phyloP scores from a whole-genome alignment of 1,140 invertebrate species.

The Homalodisca vitripennis region DNA sequence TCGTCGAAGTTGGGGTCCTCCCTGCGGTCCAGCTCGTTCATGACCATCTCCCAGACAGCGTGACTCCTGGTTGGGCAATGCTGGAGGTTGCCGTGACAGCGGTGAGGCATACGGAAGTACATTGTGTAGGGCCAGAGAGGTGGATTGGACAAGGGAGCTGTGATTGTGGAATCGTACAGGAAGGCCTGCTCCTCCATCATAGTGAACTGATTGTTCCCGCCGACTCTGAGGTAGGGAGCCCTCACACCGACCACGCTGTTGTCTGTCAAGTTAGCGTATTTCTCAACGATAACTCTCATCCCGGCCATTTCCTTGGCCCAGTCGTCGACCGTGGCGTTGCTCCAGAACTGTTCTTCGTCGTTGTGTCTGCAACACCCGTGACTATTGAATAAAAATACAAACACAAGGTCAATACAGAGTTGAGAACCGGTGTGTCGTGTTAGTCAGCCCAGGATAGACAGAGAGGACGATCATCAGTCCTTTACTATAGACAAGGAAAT shows the following conservation, averaged over 20 bases:
- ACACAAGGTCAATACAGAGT: not conserved
- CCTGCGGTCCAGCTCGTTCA: slow-evolving; percentile 91
- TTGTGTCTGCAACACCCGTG: slow-evolving; percentile 66
- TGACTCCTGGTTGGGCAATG: slow-evolving; percentile 89
- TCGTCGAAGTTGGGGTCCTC: slow-evolving; percentile 91
- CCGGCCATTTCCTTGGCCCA: slow-evolving; percentile 98
- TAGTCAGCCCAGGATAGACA: slow-evolving; percentile 1
- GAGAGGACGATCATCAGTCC: slow-evolving; percentile 9
- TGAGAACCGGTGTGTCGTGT: slow-evolving; percentile 17
- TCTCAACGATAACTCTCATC: slow-evolving; percentile 89
- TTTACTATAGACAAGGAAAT: slow-evolving; percentile 3
- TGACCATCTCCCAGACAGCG: slow-evolving; percentile 97
- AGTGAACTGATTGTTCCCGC: slow-evolving; percentile 95
- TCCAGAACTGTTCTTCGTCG: slow-evolving; percentile 92
- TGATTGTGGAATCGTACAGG: slow-evolving; percentile 94
- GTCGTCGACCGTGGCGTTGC: slow-evolving; percentile 87
- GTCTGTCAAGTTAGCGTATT: slow-evolving; percentile 90
- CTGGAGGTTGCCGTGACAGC: slow-evolving; percentile 91
- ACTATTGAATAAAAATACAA: slow-evolving; percentile 14
- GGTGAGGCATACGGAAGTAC: slow-evolving; percentile 95
- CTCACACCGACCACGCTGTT: slow-evolving; percentile 93
- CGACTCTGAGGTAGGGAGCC: slow-evolving; percentile 88
- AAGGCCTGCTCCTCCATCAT: slow-evolving; percentile 98
- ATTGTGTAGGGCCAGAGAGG: slow-evolving; percentile 97
- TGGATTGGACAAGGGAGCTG: slow-evolving; percentile 86